Base-by-base conservation (phyloP, 2,797 vertebrate genomes). In the Hafferia zeledoni region DNA sequence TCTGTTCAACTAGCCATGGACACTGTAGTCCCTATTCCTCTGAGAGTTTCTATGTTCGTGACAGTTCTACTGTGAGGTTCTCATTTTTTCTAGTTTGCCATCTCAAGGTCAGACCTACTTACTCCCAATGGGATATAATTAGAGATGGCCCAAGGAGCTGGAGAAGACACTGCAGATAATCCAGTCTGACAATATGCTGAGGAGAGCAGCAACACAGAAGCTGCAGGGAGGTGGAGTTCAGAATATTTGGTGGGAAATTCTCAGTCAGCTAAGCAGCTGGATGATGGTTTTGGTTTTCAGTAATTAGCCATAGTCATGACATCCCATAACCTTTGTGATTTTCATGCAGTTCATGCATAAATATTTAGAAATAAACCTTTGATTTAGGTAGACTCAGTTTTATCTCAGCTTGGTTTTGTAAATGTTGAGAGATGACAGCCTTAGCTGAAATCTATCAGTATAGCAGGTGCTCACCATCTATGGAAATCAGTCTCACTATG, bases 161-260 rank as follows among this genome's bases (percentile, higher is more conserved):
- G 59, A 91, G 95, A 90, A 97, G 87, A 78, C 94, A n/a, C 18
- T 91, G 52, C 69, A 76, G 89, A 81, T 93, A 93, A 96, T 94
- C 91, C 65, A 63, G 70, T 87, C 79, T 96, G 95, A 96, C 94
- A 95, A 83, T 96, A 83, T 47, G 93, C 94, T 90, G 95, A 94
- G 93, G 67, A 94, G 64, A 74, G 89, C 94, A 96, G 67, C 50
- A 93, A 31, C 70, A 87, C 64, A 84, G 83, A 60, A 63, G 37
- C 37, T 39, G 37, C 70, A 74, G 0, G 33, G 60, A 95, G 80
- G 93, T 93, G 41, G 82, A 91, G 85, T 90, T 82, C 83, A 87
- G 94, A 90, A 91, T 93, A 93, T 87, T 82, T 84, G 59, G 77
- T 91, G 63, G 69, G 83, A 90, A 82, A 86, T 95, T 56, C 78